Evolutionary conservation across 2,797 vertebrate species (phyloP).

Genomic region (Melopsittacus undulatus): DNA sequence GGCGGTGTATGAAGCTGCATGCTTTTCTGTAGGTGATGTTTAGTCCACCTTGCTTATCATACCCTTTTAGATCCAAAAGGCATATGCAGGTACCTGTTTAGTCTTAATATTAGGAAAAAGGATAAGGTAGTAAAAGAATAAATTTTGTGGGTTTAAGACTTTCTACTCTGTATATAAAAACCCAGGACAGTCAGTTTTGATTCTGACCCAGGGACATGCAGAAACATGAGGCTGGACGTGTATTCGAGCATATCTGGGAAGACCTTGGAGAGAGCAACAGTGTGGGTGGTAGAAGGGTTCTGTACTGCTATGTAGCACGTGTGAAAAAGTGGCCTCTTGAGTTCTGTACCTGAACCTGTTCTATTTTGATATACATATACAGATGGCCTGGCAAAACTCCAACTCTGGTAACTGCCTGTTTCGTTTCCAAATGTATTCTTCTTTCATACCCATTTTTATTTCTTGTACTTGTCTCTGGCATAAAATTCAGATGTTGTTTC

Average conservation of each 20-base stretch:
- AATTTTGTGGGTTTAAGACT: not conserved
- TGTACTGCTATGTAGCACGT: rapidly evolving
- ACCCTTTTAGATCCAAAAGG: not conserved
- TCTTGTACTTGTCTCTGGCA: not conserved
- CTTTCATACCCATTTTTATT: conserved; percentile 26
- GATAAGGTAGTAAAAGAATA: not conserved
- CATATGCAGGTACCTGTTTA: not conserved
- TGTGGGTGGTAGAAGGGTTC: not conserved
- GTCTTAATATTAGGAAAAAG: not conserved
- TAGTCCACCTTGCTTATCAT: not conserved
- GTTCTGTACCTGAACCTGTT: not conserved
- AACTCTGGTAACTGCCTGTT: not conserved
- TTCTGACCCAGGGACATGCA: not conserved
- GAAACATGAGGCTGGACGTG: not conserved
- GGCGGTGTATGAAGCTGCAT: not conserved
- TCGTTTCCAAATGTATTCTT: conserved; percentile 4
- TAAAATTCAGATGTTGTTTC: not conserved
- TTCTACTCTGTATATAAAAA: not conserved
- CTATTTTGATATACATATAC: not conserved
- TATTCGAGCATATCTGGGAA: not conserved
- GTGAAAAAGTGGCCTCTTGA: not conserved
- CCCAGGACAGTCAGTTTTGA: not conserved
- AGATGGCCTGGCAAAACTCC: conserved; percentile 14
- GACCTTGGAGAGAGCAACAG: not conserved
- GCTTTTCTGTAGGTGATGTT: not conserved